Percentiles rank a stretch among this genome's conserved stretches.
Evolutionary conservation across 2,888 invertebrate genomes (phyloP).

Genomic region (Melinaea menophilus): DNA sequence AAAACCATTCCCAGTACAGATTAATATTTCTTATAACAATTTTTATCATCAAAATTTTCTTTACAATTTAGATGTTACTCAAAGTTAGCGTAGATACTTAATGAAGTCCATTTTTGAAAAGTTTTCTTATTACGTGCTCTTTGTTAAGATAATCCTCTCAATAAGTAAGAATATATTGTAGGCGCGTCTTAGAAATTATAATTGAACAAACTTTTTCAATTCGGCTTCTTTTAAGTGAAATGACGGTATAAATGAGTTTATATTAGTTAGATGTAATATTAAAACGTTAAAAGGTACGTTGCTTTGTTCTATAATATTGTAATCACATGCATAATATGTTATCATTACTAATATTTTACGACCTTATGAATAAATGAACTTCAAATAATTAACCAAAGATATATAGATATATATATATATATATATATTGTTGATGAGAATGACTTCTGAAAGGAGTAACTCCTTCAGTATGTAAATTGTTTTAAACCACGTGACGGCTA

Average conservation of each 20-base stretch:
- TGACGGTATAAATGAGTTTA: constrained; percentile 54
- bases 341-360: no score
- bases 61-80: neutral
- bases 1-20: no score
- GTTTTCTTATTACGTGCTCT: constrained; percentile 32
- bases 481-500: neutral
- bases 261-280: constrained; percentile 38
- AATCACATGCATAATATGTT: no score
- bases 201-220: constrained; percentile 58
- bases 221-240: constrained; percentile 47
- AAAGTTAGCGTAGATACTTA: constrained; percentile 7
- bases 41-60: neutral
- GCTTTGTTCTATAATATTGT: neutral
- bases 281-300: constrained; percentile 14
- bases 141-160: constrained; percentile 33
- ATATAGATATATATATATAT: no score
- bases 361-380: no score
- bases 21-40: no score
- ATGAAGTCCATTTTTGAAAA: constrained; percentile 29
- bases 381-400: constrained; percentile 17
- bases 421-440: no score
- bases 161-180: constrained; percentile 29
- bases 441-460: no score
- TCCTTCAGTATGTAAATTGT: no score
- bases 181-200: constrained; percentile 42